A percentile compares a stretch with the other conserved stretches of the same genome.
Conservation (phyloP, 2,888 invertebrate species). For the Alcis repandata region DNA sequence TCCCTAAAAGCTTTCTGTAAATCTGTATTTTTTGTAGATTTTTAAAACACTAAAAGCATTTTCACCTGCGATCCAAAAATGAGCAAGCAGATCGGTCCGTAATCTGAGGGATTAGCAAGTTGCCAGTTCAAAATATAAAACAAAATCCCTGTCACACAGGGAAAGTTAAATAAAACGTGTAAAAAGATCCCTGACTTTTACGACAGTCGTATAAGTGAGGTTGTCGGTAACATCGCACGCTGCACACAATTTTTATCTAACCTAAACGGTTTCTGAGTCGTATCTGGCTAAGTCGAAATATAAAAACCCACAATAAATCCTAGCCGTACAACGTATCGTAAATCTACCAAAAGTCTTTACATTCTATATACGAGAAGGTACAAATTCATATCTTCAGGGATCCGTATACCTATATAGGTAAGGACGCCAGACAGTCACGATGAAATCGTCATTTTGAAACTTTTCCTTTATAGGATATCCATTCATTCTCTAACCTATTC, state of each 20-base stretch:
- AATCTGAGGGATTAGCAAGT: slow-evolving; percentile 42
- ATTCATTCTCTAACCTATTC: slow-evolving; percentile 63
- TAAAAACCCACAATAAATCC: slow-evolving; percentile 37
- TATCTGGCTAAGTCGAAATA: slow-evolving; percentile 38
- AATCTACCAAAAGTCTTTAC: slow-evolving; percentile 39
- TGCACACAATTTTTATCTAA: slow-evolving; percentile 41
- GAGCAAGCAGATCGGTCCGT: slow-evolving; percentile 1
- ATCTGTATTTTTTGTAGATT: not conserved
- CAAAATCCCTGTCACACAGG: slow-evolving; percentile 44
- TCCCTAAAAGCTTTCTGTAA: not conserved
- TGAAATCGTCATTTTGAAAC: slow-evolving; percentile 47
- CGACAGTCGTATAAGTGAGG: slow-evolving; percentile 47
- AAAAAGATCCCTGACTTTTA: slow-evolving; percentile 47
- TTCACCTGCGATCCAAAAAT: slow-evolving; percentile 4
- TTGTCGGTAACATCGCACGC: slow-evolving; percentile 40
- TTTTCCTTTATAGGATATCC: slow-evolving; percentile 42
- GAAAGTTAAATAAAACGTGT: slow-evolving; percentile 47
- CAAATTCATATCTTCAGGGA: slow-evolving; percentile 31
- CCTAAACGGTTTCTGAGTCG: slow-evolving; percentile 40
- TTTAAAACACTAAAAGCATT: slow-evolving; percentile 11
- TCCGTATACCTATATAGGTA: slow-evolving; percentile 16
- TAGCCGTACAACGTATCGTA: slow-evolving; percentile 32
- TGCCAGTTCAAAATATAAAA: slow-evolving; percentile 45
- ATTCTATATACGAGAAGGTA: slow-evolving; percentile 42
- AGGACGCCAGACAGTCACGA: slow-evolving; percentile 42